Evolutionary conservation across 2,888 invertebrate species (phyloP).

Genomic region (Tridacna crocea): DNA sequence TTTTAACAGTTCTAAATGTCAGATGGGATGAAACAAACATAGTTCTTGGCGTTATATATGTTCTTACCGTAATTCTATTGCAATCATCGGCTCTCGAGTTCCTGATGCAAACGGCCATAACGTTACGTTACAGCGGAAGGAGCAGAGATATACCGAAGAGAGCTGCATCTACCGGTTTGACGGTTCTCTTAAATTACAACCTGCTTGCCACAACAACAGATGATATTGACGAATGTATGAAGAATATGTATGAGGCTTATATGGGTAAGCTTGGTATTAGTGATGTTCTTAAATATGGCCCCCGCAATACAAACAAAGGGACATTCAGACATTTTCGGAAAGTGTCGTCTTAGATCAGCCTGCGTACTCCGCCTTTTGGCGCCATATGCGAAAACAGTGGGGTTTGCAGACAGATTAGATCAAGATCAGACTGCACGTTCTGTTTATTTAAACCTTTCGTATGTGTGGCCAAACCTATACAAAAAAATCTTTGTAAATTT

Average conservation of each 20-base stretch:
- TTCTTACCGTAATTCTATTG: conserved; percentile 69
- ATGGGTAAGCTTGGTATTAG: conserved; percentile 50
- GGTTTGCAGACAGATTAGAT: too few species aligned
- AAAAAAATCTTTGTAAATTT: too few species aligned
- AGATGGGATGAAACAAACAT: conserved; percentile 72
- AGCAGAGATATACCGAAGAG: conserved; percentile 48
- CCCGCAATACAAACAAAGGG: too few species aligned
- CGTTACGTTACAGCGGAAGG: conserved; percentile 69
- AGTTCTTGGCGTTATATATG: conserved; percentile 70
- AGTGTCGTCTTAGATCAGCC: too few species aligned
- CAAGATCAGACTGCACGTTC: too few species aligned
- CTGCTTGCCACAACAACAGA: conserved; percentile 71
- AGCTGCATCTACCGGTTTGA: conserved; percentile 64
- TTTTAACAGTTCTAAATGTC: conserved; percentile 74
- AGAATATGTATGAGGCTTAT: conserved; percentile 77
- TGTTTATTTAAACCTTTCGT: too few species aligned
- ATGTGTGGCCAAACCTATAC: too few species aligned
- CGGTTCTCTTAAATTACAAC: conserved; percentile 73
- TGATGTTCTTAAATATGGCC: too few species aligned
- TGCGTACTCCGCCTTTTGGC: too few species aligned
- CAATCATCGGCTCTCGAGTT: conserved; percentile 76
- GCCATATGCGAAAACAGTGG: too few species aligned
- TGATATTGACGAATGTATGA: conserved; percentile 75
- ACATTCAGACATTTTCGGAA: too few species aligned
- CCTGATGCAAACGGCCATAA: conserved; percentile 71